Percentiles rank a stretch among this genome's conserved stretches.
Conservation (phyloP, 2,113 vertebrate genomes). For the Cyanoramphus novaezelandiae region DNA sequence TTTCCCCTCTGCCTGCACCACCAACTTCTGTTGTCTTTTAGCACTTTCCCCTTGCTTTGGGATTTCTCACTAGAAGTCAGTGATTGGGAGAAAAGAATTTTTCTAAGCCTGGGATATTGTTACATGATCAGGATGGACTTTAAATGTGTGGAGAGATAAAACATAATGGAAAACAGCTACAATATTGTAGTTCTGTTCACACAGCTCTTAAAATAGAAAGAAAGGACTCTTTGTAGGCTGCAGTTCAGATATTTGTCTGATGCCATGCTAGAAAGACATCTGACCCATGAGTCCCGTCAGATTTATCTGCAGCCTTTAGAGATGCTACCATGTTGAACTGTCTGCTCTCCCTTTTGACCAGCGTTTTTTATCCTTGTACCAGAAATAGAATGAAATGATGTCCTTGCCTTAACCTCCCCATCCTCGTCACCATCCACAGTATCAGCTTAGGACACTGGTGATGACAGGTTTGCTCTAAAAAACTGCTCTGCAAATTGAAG, state of each 20-base stretch:
- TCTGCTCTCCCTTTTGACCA: neutral
- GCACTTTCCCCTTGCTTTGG: neutral
- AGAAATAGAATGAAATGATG: conserved; percentile 15
- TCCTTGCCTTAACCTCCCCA: conserved; percentile 32
- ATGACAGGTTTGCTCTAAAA: neutral
- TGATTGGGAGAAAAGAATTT: neutral
- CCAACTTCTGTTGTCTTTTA: neutral
- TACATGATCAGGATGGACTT: neutral
- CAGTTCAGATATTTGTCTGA: conserved; percentile 32
- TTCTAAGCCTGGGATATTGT: neutral
- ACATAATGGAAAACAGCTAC: conserved; percentile 28
- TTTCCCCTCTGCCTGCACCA: neutral
- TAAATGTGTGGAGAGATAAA: neutral
- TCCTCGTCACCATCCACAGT: neutral
- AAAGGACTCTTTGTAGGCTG: conserved; percentile 37
- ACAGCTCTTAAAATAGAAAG: conserved; percentile 60
- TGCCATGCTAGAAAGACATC: conserved; percentile 21
- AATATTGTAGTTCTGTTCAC: conserved; percentile 38
- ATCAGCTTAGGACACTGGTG: neutral
- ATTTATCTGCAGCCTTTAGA: neutral
- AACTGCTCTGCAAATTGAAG: neutral
- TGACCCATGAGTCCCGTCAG: neutral
- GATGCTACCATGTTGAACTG: conserved; percentile 11
- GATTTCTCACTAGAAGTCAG: conserved; percentile 2
- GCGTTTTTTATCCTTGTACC: neutral